phyloP scores from a whole-genome alignment of 2,113 vertebrate genomes.

The Hassar affinis region DNA sequence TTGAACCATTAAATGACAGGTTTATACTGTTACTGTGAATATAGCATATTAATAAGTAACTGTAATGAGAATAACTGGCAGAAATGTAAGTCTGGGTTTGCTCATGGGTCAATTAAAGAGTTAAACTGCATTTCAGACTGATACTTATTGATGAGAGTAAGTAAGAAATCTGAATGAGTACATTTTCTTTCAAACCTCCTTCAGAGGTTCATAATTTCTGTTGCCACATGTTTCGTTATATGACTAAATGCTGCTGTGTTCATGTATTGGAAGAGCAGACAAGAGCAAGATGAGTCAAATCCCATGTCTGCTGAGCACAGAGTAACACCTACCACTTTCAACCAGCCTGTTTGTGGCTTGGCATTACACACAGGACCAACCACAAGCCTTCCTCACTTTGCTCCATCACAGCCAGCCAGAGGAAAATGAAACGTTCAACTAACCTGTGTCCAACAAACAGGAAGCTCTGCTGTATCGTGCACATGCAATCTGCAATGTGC shows the following conservation, averaged over 20 bases:
- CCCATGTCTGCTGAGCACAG: background rate
- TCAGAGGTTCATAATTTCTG: background rate
- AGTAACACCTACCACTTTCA: slow-evolving; percentile 26
- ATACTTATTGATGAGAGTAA: background rate
- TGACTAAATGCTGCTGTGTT: slow-evolving; percentile 15
- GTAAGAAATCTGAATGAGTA: background rate
- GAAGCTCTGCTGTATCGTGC: slow-evolving; percentile 8
- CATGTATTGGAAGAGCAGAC: slow-evolving; percentile 10
- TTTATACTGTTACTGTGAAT: background rate
- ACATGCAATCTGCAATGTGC: background rate
- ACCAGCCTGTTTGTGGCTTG: slow-evolving; percentile 17
- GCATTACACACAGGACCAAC: slow-evolving; percentile 13
- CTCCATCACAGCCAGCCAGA: slow-evolving; percentile 21
- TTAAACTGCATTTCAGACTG: slow-evolving; percentile 7
- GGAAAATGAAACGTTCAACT: slow-evolving; percentile 5
- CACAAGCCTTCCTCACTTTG: slow-evolving; percentile 11
- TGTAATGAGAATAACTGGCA: background rate
- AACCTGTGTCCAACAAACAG: slow-evolving; percentile 27
- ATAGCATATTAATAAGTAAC: background rate
- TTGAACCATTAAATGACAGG: background rate
- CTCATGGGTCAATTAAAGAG: background rate
- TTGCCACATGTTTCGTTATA: slow-evolving; percentile 17
- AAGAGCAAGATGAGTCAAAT: slow-evolving; percentile 26
- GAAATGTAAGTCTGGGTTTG: background rate
- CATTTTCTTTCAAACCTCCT: slow-evolving; percentile 10